Evolutionary conservation across 2,888 invertebrate species (phyloP), one percentile per base, ranked within the genome.

Genomic region (Rhynchonema sp.): DNA sequence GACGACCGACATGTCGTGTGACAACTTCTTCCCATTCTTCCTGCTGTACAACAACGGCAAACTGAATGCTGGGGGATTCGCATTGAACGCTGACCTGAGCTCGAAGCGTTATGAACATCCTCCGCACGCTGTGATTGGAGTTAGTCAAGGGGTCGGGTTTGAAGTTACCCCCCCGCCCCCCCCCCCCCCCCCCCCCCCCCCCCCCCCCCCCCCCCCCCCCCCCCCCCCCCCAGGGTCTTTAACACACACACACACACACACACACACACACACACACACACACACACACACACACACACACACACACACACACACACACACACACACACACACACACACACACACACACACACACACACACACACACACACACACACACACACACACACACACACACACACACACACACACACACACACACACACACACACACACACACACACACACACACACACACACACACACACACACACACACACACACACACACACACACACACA

Each of bases 31-130:
- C 59, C 72, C 72, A 0, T 61, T 66, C 2, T 72, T 71, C 59
- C 63, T 70, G 3, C 62, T 73, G 29, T 72, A 71, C 65, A 72
- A 72, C 63, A 63, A 66, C 20, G 69, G 68, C 0, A 63, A 67
- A 55, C 59, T 73, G 57, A 72, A 68, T 55, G 71, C 64, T 17
- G 70, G 71, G 55, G 69, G 70, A 20, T 72, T 67, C 66, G 70
- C 68, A 22, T 53, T 56, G 1, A 49, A 59, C n/a, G 63, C 62
- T n/a, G 58, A 62, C 23, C n/a, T 23, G 9, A 26, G 54, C 25
- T 61, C 62, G 6, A 58, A 53, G 20, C 46, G 62, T 29, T 65
- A 61, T 55, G 65, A 65, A 54, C 65, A 65, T 49, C 65, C 65
- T 0, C 49, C 59, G 1, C 38, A 57, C 1, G 52, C 56, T 2